A percentile compares a stretch with the other conserved stretches of the same genome.
Evolutionary conservation across 2,888 invertebrate species (phyloP).

Genomic region (Noctua janthina): DNA sequence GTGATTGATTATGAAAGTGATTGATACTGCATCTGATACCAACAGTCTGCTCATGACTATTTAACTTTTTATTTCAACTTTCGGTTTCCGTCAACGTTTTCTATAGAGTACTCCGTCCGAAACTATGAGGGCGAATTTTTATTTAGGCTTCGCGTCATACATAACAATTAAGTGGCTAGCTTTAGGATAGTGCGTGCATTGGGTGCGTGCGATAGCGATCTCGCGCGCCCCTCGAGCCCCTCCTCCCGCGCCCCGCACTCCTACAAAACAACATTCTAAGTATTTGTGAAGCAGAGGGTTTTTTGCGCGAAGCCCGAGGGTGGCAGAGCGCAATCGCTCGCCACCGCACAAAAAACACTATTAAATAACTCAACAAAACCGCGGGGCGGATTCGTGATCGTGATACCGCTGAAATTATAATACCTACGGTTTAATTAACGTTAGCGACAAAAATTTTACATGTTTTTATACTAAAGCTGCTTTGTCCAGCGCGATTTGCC

Average conservation of each 20-base stretch:
- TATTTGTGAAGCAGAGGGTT: conserved; percentile 88
- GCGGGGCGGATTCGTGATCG: conserved; percentile 88
- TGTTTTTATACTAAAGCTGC: conserved; percentile 75
- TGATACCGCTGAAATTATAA: conserved; percentile 85
- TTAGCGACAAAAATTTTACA: conserved; percentile 80
- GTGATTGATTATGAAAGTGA: conserved; percentile 46
- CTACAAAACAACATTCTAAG: conserved; percentile 88
- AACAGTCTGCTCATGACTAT: conserved; percentile 2
- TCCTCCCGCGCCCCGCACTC: conserved; percentile 77
- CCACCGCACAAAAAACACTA: conserved; percentile 89
- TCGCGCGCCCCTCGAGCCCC: conserved; percentile 78
- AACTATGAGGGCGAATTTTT: conserved; percentile 67
- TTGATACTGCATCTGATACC: conserved; percentile 32
- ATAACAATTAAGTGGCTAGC: conserved; percentile 89
- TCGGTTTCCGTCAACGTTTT: conserved; percentile 62
- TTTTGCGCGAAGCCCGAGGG: conserved; percentile 90
- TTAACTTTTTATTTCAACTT: conserved; percentile 57
- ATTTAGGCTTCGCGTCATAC: conserved; percentile 80
- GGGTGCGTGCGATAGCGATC: conserved; percentile 90
- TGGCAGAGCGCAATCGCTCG: conserved; percentile 89
- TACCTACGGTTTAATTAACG: conserved; percentile 86
- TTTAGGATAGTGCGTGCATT: conserved; percentile 89
- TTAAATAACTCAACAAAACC: conserved; percentile 89
- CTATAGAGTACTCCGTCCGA: conserved; percentile 61
- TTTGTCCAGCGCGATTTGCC: conserved; percentile 71